A percentile compares a stretch with the other conserved stretches of the same genome.
phyloP scores from a whole-genome alignment of 2,888 invertebrate genomes.

The Poecilobothrus nobilitatus region DNA sequence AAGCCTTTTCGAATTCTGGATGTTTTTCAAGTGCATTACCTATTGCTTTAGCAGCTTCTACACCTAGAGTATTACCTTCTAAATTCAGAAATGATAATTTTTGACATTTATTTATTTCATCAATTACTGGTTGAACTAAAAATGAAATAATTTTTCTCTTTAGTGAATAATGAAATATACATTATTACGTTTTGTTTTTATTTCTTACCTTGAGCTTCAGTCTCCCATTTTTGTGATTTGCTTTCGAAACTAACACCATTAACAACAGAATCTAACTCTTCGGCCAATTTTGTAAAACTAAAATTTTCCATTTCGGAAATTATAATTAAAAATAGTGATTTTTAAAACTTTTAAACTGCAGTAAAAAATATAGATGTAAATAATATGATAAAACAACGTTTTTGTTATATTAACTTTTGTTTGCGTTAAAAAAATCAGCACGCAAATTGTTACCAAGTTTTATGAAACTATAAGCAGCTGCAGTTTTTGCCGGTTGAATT shows the following conservation, averaged over 20 bases:
- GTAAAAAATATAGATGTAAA: too few species aligned
- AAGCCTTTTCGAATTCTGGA: slow-evolving; percentile 68
- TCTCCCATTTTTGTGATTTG: slow-evolving; percentile 67
- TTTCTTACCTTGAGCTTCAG: slow-evolving; percentile 62
- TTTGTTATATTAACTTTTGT: too few species aligned
- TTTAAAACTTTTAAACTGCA: too few species aligned
- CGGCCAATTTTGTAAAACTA: slow-evolving; percentile 20
- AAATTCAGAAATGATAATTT: slow-evolving; percentile 67
- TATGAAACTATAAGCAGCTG: too few species aligned
- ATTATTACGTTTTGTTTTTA: slow-evolving; percentile 12
- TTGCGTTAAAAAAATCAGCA: too few species aligned
- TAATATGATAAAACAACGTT: too few species aligned
- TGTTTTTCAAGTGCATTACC: slow-evolving; percentile 69
- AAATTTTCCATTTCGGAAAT: slow-evolving; percentile 16
- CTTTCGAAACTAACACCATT: slow-evolving; percentile 74
- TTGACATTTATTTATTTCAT: slow-evolving; percentile 63
- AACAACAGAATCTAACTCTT: slow-evolving; percentile 26
- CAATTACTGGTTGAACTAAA: slow-evolving; percentile 62
- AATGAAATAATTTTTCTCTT: slow-evolving; percentile 29
- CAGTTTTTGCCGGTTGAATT: too few species aligned
- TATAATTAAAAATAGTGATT: too few species aligned
- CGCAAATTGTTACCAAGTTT: too few species aligned
- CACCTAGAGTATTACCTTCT: slow-evolving; percentile 89
- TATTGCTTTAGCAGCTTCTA: slow-evolving; percentile 77
- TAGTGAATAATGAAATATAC: too few species aligned